Conservation (phyloP, 2,797 vertebrate genomes). For the Acanthurus lineatus region DNA sequence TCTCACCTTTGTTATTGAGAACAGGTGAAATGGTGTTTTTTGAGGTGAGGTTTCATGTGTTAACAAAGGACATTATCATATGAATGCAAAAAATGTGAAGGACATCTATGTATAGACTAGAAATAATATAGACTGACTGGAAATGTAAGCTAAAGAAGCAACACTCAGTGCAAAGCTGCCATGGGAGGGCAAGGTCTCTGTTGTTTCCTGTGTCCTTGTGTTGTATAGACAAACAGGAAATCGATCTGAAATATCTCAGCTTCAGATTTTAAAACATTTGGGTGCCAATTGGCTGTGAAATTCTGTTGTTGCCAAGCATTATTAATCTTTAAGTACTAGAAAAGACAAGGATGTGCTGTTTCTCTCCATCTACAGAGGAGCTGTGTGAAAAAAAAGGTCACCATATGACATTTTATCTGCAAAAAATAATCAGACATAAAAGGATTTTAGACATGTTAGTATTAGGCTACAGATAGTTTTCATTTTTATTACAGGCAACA, state of each 20-base stretch:
- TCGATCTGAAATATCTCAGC: neutral
- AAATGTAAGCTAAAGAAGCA: neutral
- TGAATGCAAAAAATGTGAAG: constrained; percentile 10
- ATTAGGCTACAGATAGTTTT: neutral
- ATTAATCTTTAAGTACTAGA: too few species aligned
- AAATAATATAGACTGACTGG: neutral
- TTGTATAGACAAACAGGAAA: neutral
- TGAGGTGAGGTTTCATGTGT: neutral
- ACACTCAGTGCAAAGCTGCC: neutral
- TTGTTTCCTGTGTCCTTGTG: neutral
- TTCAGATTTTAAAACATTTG: neutral
- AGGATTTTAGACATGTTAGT: neutral
- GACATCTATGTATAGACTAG: neutral
- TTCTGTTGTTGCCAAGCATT: too few species aligned
- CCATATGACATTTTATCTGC: neutral
- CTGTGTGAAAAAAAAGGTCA: neutral
- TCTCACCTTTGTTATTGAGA: neutral
- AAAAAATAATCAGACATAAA: neutral
- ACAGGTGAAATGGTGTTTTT: neutral
- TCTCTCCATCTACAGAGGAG: neutral
- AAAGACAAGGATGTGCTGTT: neutral
- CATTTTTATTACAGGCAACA: neutral
- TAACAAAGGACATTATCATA: constrained; percentile 17
- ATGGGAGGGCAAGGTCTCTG: neutral
- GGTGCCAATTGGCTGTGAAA: too few species aligned